A percentile compares a stretch with the other conserved stretches of the same genome.
These are phyloP conservation scores for Steinernema khuongi DNA, from an alignment of 1,140 invertebrate genomes.

Conservation along the genomic window DNA sequence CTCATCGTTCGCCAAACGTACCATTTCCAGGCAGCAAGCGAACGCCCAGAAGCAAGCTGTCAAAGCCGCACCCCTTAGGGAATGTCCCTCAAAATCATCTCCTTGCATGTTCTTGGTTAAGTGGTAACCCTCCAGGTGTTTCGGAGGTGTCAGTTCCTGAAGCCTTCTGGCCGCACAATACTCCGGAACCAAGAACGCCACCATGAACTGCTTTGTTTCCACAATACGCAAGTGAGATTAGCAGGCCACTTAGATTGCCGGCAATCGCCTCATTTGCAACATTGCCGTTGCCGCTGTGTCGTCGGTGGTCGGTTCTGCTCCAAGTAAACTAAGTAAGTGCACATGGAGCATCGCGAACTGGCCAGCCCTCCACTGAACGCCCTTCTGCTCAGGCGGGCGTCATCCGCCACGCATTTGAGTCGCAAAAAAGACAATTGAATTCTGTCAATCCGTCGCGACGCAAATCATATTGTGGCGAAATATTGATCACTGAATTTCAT, in stretches of 20 bases:
- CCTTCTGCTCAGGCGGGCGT: background rate
- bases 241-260: constrained; percentile 3
- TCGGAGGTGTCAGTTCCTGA: background rate
- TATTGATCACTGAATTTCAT: constrained; percentile 15
- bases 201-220: background rate
- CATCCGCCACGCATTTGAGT: constrained; percentile 9
- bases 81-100: no score
- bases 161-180: background rate
- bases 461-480: constrained; percentile 12
- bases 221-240: background rate
- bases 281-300: no score
- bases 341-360: no score
- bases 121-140: background rate
- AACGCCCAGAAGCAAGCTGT: background rate
- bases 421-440: constrained; percentile 17
- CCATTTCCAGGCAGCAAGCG: background rate
- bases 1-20: constrained; percentile 5
- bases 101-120: background rate
- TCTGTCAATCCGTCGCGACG: constrained; percentile 16
- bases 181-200: background rate
- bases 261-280: no score
- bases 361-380: background rate
- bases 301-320: background rate
- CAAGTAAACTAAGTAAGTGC: constrained; percentile 4
- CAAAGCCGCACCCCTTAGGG: no score